These are phyloP conservation scores for Amphipoea oculea DNA, from an alignment of 2,888 invertebrate species.

Conservation along the genomic window DNA sequence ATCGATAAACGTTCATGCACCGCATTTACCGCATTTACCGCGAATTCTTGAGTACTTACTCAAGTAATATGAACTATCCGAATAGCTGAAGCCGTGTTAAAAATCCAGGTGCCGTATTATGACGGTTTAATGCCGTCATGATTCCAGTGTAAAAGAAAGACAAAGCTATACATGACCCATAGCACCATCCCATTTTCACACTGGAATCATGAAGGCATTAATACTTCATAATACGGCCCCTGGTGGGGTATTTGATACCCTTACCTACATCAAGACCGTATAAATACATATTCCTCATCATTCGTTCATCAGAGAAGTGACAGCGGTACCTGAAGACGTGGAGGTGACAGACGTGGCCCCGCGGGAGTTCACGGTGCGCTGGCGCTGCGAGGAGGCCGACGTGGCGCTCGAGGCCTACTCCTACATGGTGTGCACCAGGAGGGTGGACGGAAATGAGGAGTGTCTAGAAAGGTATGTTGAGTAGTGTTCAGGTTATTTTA, in stretches of 20 bases:
- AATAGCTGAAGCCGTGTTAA: not conserved
- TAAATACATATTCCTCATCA: slow-evolving; percentile 48
- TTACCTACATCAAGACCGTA: not conserved
- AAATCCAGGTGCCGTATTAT: not conserved
- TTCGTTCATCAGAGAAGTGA: slow-evolving; percentile 66
- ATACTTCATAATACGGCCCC: too few relatives aligned
- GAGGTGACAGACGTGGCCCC: slow-evolving; percentile 74
- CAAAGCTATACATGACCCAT: too few relatives aligned
- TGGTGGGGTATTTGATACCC: not conserved
- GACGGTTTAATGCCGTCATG: too few relatives aligned
- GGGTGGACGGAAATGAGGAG: slow-evolving; percentile 71
- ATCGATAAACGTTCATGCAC: not conserved
- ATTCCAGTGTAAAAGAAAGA: too few relatives aligned
- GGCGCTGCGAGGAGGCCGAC: slow-evolving; percentile 77
- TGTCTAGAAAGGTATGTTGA: slow-evolving; percentile 78
- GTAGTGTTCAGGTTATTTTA: not conserved
- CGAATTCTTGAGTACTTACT: not conserved
- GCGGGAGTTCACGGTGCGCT: slow-evolving; percentile 76
- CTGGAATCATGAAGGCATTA: too few relatives aligned
- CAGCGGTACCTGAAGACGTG: slow-evolving; percentile 73
- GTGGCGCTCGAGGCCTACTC: slow-evolving; percentile 60
- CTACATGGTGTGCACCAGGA: slow-evolving; percentile 79
- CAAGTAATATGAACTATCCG: not conserved
- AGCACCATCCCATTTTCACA: too few relatives aligned
- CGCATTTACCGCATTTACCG: too few relatives aligned